Evolutionary conservation across 2,797 vertebrate genomes (phyloP).

Genomic region (Chloroceryle amazona): DNA sequence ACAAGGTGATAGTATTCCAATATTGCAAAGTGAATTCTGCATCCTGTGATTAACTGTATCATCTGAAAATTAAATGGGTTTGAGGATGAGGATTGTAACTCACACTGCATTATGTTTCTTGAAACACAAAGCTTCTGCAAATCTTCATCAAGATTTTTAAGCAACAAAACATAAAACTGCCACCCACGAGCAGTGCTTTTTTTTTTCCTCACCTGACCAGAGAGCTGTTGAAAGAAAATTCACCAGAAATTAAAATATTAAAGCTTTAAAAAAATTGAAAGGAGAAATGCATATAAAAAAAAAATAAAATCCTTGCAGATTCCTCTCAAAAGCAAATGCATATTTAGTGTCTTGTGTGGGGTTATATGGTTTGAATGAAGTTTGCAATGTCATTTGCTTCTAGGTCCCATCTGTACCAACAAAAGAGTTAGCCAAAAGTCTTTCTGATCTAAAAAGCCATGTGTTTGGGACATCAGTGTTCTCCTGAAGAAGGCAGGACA

Average conservation of each 20-base stretch:
- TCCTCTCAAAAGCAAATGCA: neutral
- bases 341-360: neutral
- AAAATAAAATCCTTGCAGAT: neutral
- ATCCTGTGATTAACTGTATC: constrained; percentile 25
- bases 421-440: neutral
- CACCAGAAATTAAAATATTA: neutral
- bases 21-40: constrained; percentile 29
- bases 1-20: constrained; percentile 46
- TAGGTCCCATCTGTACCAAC: neutral
- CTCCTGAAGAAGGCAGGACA: neutral
- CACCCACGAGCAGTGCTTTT: neutral
- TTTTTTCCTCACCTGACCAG: neutral
- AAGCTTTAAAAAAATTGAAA: neutral
- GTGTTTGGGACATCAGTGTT: neutral
- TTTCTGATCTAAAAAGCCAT: neutral
- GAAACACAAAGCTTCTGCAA: constrained; percentile 18
- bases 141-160: neutral
- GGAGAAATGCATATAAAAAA: neutral
- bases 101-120: neutral
- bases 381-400: neutral
- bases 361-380: neutral
- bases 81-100: constrained; percentile 20
- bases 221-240: neutral
- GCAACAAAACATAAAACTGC: neutral
- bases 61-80: constrained; percentile 53